Conservation (phyloP, 2,113 vertebrate species). For the Aramus guarauna region DNA sequence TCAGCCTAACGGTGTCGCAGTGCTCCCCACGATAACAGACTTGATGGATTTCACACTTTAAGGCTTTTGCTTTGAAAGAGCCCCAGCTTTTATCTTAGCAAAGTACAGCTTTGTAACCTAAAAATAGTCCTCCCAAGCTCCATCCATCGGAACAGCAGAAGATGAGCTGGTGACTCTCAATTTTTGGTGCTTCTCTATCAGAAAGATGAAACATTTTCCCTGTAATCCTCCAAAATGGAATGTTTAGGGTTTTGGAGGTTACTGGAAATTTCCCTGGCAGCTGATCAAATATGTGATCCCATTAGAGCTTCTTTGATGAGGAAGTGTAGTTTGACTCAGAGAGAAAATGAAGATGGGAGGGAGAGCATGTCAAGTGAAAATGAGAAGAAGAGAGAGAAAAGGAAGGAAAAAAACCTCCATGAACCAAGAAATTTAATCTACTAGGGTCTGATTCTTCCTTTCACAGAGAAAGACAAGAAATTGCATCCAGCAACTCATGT, state of each 20-base stretch:
- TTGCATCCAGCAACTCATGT: conserved; percentile 51
- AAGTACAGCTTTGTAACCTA: conserved; percentile 66
- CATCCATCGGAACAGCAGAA: conserved; percentile 44
- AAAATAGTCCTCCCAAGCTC: conserved; percentile 56
- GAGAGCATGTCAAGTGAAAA: neutral
- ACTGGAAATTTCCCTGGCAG: conserved; percentile 69
- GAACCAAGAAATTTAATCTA: conserved; percentile 62
- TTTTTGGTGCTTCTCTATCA: conserved; percentile 61
- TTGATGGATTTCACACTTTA: conserved; percentile 54
- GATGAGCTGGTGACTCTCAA: conserved; percentile 57
- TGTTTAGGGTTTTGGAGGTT: conserved; percentile 42
- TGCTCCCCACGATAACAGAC: neutral
- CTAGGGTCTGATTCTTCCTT: conserved; percentile 44
- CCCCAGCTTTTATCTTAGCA: conserved; percentile 61
- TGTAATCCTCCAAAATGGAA: conserved; percentile 64
- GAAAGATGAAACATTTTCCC: conserved; percentile 59
- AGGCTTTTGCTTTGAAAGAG: conserved; percentile 61
- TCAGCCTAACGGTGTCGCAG: neutral
- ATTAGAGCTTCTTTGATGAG: conserved; percentile 65
- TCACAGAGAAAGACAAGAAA: conserved; percentile 56
- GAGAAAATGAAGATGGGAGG: conserved; percentile 17
- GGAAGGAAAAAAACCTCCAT: conserved; percentile 8
- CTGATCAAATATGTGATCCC: conserved; percentile 60
- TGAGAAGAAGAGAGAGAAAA: conserved; percentile 28
- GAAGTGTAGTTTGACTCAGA: conserved; percentile 46